Conservation (phyloP, 2,888 invertebrate species). For the Phlogophora meticulosa region DNA sequence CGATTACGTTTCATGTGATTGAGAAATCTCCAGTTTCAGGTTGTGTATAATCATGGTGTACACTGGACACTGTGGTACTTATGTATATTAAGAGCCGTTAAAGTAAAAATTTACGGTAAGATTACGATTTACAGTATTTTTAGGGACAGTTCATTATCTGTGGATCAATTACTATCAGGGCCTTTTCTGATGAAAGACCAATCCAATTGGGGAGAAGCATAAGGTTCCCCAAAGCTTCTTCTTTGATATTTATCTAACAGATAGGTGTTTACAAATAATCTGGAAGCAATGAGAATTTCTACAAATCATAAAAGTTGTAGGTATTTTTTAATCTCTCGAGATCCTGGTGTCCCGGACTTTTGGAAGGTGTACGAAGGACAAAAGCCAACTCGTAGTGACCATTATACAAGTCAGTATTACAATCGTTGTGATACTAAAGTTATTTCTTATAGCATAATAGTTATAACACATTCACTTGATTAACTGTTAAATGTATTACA, state of each 20-base stretch:
- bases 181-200: not conserved
- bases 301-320: no score
- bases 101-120: conserved; percentile 9
- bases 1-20: conserved; percentile 31
- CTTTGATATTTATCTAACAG: no score
- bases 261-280: no score
- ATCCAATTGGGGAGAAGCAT: no score
- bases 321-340: no score
- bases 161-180: not conserved
- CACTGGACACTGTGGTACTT: not conserved
- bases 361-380: no score
- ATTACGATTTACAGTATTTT: not conserved
- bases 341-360: no score
- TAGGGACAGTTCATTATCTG: not conserved
- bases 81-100: not conserved
- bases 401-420: not conserved
- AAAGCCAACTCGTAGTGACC: no score
- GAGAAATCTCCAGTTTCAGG: conserved; percentile 14
- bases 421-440: not conserved
- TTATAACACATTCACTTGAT: conserved; percentile 20
- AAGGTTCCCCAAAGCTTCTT: not conserved
- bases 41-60: not conserved
- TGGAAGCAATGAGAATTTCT: no score
- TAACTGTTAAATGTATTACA: conserved; percentile 37
- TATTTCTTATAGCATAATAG: not conserved